These are phyloP conservation scores for Rhabditophanes sp. DNA, from an alignment of 2,888 invertebrate species.

Conservation along the genomic window DNA sequence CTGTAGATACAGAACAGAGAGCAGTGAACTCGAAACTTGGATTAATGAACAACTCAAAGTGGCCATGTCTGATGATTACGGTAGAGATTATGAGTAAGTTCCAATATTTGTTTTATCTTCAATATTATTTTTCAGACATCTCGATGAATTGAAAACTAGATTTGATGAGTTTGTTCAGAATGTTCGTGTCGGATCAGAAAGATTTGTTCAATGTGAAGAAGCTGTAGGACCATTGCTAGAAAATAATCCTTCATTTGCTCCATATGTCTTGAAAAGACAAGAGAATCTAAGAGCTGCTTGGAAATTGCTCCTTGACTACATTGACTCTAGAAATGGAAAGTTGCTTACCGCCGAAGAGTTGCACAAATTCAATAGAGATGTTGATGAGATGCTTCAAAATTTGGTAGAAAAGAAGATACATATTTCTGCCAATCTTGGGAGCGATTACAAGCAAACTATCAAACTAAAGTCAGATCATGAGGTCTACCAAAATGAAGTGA, in stretches of 20 bases:
- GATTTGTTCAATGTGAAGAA: constrained; percentile 75
- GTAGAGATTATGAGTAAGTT: constrained; percentile 59
- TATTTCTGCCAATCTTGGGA: constrained; percentile 60
- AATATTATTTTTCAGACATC: constrained; percentile 4
- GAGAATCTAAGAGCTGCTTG: constrained; percentile 51
- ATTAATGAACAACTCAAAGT: constrained; percentile 73
- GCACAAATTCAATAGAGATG: constrained; percentile 77
- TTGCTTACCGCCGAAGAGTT: constrained; percentile 86
- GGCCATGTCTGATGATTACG: constrained; percentile 78
- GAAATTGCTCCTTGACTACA: constrained; percentile 69
- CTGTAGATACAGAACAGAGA: constrained; percentile 77
- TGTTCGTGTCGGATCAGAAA: constrained; percentile 71
- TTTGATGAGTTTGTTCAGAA: constrained; percentile 80
- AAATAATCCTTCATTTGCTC: constrained; percentile 67
- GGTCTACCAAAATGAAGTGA: constrained; percentile 77
- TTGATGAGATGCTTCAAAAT: constrained; percentile 32
- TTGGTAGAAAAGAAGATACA: constrained; percentile 63
- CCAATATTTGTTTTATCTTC: too few relatives aligned
- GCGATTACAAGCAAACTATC: constrained; percentile 65
- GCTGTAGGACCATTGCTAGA: constrained; percentile 63
- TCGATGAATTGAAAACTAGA: constrained; percentile 65
- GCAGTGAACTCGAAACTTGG: constrained; percentile 75
- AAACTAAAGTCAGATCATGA: constrained; percentile 71
- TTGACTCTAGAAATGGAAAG: constrained; percentile 68
- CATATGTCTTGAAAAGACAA: constrained; percentile 60